Evolutionary conservation across 2,888 invertebrate genomes (phyloP).

Genomic region (Agonopterix arenella): DNA sequence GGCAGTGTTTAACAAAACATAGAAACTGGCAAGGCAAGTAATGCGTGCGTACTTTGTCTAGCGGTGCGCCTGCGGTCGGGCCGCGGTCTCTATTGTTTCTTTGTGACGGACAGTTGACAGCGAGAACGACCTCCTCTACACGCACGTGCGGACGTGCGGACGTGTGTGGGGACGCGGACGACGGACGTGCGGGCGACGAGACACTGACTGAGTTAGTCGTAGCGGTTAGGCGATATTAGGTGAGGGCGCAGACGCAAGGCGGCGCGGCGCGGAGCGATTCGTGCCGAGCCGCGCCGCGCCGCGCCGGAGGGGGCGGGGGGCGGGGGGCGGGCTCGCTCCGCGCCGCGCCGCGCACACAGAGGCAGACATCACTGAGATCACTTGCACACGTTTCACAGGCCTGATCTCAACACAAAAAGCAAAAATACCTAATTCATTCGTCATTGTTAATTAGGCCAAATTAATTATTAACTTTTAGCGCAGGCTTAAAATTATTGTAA

Average conservation of each 20-base stretch:
- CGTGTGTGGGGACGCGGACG: constrained; percentile 2
- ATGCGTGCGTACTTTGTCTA: constrained; percentile 62
- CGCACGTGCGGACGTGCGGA: constrained; percentile 3
- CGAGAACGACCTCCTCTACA: constrained; percentile 40
- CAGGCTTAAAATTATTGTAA: constrained; percentile 60
- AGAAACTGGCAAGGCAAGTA: constrained; percentile 74
- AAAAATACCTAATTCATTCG: constrained; percentile 40
- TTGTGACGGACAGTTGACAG: constrained; percentile 70
- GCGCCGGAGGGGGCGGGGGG: constrained; percentile 7
- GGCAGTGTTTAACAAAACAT: constrained; percentile 70
- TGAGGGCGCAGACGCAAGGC: constrained; percentile 32
- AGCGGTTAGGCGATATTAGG: constrained; percentile 54
- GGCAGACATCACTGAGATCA: constrained; percentile 41
- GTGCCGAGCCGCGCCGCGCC: not conserved
- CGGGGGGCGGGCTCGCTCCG: not conserved
- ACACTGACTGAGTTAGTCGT: constrained; percentile 62
- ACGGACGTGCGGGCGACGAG: constrained; percentile 23
- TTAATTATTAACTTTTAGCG: constrained; percentile 53
- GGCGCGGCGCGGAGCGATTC: constrained; percentile 9
- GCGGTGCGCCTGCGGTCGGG: constrained; percentile 26
- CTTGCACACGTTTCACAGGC: constrained; percentile 46
- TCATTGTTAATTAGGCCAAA: constrained; percentile 68
- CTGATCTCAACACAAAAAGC: constrained; percentile 68
- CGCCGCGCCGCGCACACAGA: constrained; percentile 12
- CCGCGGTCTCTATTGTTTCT: constrained; percentile 53